Base-by-base conservation (phyloP, 1,140 invertebrate genomes). In the Drosophila pachea region DNA sequence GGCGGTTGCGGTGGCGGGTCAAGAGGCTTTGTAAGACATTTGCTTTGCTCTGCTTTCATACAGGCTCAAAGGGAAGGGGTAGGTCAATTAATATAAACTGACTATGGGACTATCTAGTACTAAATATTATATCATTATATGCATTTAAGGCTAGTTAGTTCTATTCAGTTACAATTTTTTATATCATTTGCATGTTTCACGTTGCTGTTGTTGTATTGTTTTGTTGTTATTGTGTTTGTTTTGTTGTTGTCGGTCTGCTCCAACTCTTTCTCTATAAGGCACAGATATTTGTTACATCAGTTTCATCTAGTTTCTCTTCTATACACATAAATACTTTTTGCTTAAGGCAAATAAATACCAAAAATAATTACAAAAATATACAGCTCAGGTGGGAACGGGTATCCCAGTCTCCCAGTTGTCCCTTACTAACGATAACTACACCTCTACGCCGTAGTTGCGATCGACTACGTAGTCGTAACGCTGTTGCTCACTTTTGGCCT, bases 381-480 rank as follows among this genome's bases (percentile, higher is more conserved):
- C 81, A 86, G 76, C 76, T 47, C 58, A 75, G 73, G 78, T 76
- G 73, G 74, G 73, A 65, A 38, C 56, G 49, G 31, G 60, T 16
- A 36, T 16, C 42, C 59, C 40, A 40, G 59, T 43, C n/a, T 43
- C 40, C 40, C 40, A 43, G 7, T 43, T 22, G n/a, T 14, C 40
- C 2, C 14, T 14, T 22, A 22, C 60, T 16, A 50, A 4, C 29
- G 33, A 33, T 7, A 63, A 65, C 64, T 89, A 94, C 55, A 94
- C 93, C 88, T 94, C 93, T 55, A 94, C 93, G 52, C 93, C 93
- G 62, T 94, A 91, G 52, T 91, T 92, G 65, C 93, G 89, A 83
- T 94, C 93, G 50, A 94, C 92, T 14, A 94, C 92, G 79, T 94
- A 94, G 68, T 93, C 92, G 82, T 92, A 94, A 61, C 92, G 92